These are phyloP conservation scores for Callaeas wilsoni DNA, from an alignment of 2,113 vertebrate genomes.

Conservation along the genomic window DNA sequence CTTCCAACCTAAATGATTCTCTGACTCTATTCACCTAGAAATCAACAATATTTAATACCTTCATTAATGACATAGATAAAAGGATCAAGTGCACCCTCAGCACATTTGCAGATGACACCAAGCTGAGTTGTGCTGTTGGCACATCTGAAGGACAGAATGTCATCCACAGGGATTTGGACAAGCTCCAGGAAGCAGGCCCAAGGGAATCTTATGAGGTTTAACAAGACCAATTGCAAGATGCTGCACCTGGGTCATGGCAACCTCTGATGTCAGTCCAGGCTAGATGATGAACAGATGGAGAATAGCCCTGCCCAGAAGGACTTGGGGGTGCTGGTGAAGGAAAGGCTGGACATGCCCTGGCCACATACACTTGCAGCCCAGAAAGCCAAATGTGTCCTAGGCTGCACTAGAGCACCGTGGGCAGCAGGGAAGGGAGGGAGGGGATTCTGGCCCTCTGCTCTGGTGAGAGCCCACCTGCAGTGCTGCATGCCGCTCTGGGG, in stretches of 20 bases:
- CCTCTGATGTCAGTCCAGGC: not conserved
- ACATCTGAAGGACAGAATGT: not conserved
- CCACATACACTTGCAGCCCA: not conserved
- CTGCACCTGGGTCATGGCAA: not conserved
- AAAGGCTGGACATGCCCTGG: not conserved
- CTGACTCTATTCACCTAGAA: not conserved
- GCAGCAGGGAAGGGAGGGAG: not conserved
- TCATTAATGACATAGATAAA: not conserved
- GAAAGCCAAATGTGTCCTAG: fast-evolving
- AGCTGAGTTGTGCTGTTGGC: not conserved
- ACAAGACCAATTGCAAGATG: not conserved
- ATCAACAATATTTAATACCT: not conserved
- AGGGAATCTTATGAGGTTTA: not conserved
- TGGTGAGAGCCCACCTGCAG: not conserved
- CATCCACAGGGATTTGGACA: not conserved
- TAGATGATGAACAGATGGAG: not conserved
- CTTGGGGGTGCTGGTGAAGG: not conserved
- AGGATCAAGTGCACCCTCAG: not conserved
- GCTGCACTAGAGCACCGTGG: not conserved
- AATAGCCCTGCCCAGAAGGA: not conserved
- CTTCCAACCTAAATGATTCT: not conserved
- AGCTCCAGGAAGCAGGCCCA: not conserved
- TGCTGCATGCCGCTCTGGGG: not conserved
- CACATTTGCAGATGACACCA: not conserved
- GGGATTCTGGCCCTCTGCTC: not conserved